phyloP scores from a whole-genome alignment of 2,888 invertebrate species.

The Agrochola lota region DNA sequence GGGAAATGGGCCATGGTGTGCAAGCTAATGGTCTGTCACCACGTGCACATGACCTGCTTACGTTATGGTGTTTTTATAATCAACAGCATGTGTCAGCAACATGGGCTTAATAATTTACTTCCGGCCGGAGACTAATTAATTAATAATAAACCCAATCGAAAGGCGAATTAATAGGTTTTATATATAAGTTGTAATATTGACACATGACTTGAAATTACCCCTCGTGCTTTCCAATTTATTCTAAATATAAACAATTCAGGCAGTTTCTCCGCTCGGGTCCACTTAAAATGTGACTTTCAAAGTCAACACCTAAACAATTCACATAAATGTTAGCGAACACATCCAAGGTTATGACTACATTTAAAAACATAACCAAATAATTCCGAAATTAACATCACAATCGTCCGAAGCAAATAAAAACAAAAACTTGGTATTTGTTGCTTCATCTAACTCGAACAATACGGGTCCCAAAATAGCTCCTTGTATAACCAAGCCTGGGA shows the following conservation, averaged over 20 bases:
- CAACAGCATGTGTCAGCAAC: slow-evolving; percentile 13
- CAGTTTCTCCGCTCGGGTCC: background rate
- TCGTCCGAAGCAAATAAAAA: slow-evolving; percentile 26
- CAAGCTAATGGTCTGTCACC: slow-evolving; percentile 34
- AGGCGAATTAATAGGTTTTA: background rate
- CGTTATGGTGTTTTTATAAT: slow-evolving; percentile 15
- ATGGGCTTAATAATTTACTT: slow-evolving; percentile 16
- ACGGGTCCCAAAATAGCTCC: slow-evolving; percentile 79
- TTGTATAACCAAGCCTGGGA: slow-evolving; percentile 81
- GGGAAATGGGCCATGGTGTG: slow-evolving; percentile 44
- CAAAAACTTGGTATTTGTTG: slow-evolving; percentile 51
- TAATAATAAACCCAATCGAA: background rate
- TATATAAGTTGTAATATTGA: background rate
- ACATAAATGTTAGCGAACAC: slow-evolving; percentile 28
- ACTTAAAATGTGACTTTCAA: slow-evolving; percentile 32
- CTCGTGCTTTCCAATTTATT: slow-evolving; percentile 2
- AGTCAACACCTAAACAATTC: slow-evolving; percentile 16
- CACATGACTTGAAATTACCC: background rate
- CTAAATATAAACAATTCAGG: slow-evolving; percentile 5
- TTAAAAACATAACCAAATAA: slow-evolving; percentile 24
- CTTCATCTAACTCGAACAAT: slow-evolving; percentile 72
- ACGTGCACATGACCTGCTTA: slow-evolving; percentile 37
- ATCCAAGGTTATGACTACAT: slow-evolving; percentile 34
- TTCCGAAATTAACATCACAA: slow-evolving; percentile 35
- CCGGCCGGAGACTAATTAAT: background rate